phyloP scores from a whole-genome alignment of 2,888 invertebrate genomes.

The Sisyra nigra region DNA sequence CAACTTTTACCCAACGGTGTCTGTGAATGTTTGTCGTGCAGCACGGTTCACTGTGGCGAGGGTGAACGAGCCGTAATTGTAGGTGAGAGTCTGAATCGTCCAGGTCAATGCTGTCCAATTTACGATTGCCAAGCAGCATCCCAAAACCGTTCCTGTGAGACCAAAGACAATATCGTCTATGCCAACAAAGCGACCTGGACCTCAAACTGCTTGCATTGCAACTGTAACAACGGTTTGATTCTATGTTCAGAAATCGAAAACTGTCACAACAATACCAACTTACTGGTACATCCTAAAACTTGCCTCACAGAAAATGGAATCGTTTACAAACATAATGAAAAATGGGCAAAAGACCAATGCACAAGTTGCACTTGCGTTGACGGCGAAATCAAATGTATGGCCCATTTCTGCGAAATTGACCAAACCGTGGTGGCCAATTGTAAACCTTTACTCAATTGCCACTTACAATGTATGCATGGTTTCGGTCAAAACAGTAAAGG shows the following conservation, averaged over 20 bases:
- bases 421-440: not conserved
- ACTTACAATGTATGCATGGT: not conserved
- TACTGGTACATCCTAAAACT: not conserved
- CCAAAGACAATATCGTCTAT: not conserved
- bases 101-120: not conserved
- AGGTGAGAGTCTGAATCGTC: not conserved
- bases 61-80: too few relatives aligned
- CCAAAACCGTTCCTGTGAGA: not conserved
- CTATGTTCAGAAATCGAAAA: not conserved
- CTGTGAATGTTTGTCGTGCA: too few relatives aligned
- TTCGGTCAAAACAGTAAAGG: not conserved
- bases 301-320: not conserved
- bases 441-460: not conserved
- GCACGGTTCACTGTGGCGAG: too few relatives aligned
- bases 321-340: not conserved
- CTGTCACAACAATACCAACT: not conserved
- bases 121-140: not conserved
- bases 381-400: not conserved
- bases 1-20: too few relatives aligned
- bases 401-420: constrained; percentile 1
- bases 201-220: not conserved
- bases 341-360: not conserved
- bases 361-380: not conserved
- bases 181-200: not conserved
- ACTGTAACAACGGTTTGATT: not conserved